Percentiles rank a stretch among this genome's conserved stretches.
Conservation (phyloP, 2,797 vertebrate species). For the Yasuhikotakia modesta region DNA sequence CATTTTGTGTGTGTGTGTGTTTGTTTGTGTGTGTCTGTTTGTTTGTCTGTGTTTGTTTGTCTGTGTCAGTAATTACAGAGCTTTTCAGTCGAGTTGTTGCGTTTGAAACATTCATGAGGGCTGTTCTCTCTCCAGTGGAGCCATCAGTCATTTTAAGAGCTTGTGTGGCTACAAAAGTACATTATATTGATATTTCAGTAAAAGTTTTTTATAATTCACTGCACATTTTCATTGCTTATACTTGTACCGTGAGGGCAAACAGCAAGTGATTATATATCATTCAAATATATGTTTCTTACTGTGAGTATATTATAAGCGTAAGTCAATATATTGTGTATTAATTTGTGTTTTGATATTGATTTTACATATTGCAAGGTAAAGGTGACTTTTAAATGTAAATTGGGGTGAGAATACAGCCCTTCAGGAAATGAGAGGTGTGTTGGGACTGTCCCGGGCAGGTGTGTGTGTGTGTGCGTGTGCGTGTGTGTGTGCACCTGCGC, state of each 20-base stretch:
- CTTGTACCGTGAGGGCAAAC: too few relatives aligned
- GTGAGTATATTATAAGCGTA: too few relatives aligned
- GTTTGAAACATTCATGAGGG: conserved; percentile 32
- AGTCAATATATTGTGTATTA: too few relatives aligned
- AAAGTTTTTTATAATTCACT: too few relatives aligned
- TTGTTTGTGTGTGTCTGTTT: too few relatives aligned
- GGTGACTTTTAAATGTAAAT: not conserved
- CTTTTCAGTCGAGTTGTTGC: not conserved
- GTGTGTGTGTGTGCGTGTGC: not conserved
- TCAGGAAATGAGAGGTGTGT: not conserved
- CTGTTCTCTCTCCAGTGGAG: not conserved
- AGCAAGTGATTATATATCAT: too few relatives aligned
- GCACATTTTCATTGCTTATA: too few relatives aligned
- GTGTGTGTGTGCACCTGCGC: too few relatives aligned
- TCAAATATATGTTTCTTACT: too few relatives aligned
- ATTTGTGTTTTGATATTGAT: too few relatives aligned
- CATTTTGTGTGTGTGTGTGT: not conserved
- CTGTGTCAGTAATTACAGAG: not conserved
- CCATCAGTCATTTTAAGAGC: not conserved
- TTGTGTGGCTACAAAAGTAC: not conserved
- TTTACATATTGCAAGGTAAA: not conserved
- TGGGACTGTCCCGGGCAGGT: not conserved
- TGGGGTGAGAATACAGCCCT: not conserved
- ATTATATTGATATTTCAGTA: too few relatives aligned
- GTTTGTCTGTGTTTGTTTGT: too few relatives aligned